Conservation (phyloP, 2,888 invertebrate species). For the Morpho deidamia region DNA sequence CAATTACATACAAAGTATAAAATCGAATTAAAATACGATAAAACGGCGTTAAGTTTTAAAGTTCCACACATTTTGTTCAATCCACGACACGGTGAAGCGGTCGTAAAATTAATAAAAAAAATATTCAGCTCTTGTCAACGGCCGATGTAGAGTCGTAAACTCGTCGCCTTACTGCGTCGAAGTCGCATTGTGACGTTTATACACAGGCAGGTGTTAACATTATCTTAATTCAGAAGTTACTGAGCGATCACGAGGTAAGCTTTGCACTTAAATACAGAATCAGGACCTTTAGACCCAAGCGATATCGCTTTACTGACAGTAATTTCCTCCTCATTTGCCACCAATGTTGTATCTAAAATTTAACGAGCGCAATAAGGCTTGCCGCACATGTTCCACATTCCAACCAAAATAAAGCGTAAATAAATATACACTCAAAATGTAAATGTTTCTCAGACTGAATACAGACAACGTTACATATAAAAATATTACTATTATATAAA, state of each 20-base stretch:
- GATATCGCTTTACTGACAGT: conserved; percentile 18
- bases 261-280: conserved; percentile 41
- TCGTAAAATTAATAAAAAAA: conserved; percentile 30
- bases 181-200: conserved; percentile 63
- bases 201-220: conserved; percentile 72
- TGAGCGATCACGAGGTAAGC: conserved; percentile 51
- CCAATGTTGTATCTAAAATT: conserved; percentile 11
- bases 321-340: conserved; percentile 17
- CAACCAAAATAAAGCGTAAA: background rate
- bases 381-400: conserved; percentile 1
- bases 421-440: no score
- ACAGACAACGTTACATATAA: no score
- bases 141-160: conserved; percentile 47
- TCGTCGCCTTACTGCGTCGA: conserved; percentile 52
- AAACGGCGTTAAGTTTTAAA: no score
- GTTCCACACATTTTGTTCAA: background rate
- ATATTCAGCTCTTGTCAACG: conserved; percentile 17
- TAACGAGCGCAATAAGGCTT: conserved; percentile 9
- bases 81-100: conserved; percentile 8
- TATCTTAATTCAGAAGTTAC: conserved; percentile 74
- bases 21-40: no score
- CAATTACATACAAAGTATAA: no score
- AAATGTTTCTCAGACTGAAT: no score
- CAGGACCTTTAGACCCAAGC: conserved; percentile 22
- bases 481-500: no score